Evolutionary conservation across 2,113 vertebrate genomes (phyloP).

Genomic region (Pionites leucogaster): DNA sequence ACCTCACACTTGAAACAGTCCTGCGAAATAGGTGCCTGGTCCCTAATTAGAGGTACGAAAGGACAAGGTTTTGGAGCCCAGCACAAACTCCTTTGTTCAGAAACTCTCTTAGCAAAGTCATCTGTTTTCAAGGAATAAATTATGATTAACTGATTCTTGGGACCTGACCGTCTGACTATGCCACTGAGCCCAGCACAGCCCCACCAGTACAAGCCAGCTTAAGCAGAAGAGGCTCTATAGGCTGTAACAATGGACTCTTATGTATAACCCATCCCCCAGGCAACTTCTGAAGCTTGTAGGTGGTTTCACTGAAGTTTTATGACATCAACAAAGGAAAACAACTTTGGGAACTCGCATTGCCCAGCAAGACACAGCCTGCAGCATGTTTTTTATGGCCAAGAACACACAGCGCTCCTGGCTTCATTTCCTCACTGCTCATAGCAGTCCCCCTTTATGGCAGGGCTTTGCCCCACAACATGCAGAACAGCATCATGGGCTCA

Average conservation of each 20-base stretch:
- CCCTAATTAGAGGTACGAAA: background rate
- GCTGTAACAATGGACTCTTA: background rate
- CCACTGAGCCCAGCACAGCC: background rate
- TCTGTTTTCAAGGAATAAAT: background rate
- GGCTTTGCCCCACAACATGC: background rate
- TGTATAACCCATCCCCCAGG: accelerated
- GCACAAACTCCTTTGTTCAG: background rate
- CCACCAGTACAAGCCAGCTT: background rate
- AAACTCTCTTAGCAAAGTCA: background rate
- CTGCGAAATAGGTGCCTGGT: background rate
- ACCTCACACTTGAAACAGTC: background rate
- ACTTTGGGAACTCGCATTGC: background rate
- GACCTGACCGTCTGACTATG: accelerated
- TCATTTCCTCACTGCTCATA: slow-evolving; percentile 41
- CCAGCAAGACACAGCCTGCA: slow-evolving; percentile 50
- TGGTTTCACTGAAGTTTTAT: slow-evolving; percentile 40
- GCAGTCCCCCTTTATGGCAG: slow-evolving; percentile 23
- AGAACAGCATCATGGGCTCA: background rate
- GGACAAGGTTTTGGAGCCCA: background rate
- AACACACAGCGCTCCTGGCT: background rate
- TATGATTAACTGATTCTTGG: background rate
- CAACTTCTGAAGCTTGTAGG: slow-evolving; percentile 9
- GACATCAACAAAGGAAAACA: slow-evolving; percentile 24
- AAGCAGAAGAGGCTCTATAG: background rate
- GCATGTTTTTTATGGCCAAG: slow-evolving; percentile 55